Base-by-base conservation (phyloP, 1,140 invertebrate genomes). In the Zaprionus kolodkinae region DNA sequence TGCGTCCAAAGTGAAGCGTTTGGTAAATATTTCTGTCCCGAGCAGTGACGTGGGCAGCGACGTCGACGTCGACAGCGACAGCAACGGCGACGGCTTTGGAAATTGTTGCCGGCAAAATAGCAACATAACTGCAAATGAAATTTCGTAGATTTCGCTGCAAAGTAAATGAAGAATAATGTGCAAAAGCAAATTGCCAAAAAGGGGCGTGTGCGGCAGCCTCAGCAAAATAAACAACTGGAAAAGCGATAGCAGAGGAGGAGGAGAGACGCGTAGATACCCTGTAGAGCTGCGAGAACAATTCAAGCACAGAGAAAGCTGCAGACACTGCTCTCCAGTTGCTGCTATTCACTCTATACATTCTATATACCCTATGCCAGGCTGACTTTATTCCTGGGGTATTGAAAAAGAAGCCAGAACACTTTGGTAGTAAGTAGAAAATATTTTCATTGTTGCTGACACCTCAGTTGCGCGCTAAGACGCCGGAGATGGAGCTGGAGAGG, bases 361-460 rank as follows among this genome's bases (percentile, higher is more conserved):
- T 9, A 2, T 15, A 15, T 7, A 15, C 2, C 1, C n/a, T 7
- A 7, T 36, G 15, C 11, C 35, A 12, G 0, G 1, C 1, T 15
- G 0, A 11, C 4, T 11, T 25, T 6, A 9, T 12, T 7, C 21
- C 0, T 50, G 40, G n/a, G 59, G 72, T 62, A 70, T 70, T 50
- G 6, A 27, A 54, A 54, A 72, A 79, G 67, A 56, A 60, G 48
- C 57, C 30, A 55, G 75, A 79, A 79, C 65, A 82, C 79, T 82
- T 82, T 67, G 36, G 40, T 56, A 68, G 72, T 79, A 79, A 89
- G 80, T 67, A 70, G 74, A 88, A 88, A 89, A 81, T 89, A 88
- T 84, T 88, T 88, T 88, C 85, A 88, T 88, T 88, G 85, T 89
- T 89, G 84, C 84, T 88, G 84, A 88, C 84, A 85, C 84, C 84